Percentiles rank a stretch among this genome's conserved stretches.
Conservation (phyloP, 2,797 vertebrate genomes). For the Sebastes matsubarae region DNA sequence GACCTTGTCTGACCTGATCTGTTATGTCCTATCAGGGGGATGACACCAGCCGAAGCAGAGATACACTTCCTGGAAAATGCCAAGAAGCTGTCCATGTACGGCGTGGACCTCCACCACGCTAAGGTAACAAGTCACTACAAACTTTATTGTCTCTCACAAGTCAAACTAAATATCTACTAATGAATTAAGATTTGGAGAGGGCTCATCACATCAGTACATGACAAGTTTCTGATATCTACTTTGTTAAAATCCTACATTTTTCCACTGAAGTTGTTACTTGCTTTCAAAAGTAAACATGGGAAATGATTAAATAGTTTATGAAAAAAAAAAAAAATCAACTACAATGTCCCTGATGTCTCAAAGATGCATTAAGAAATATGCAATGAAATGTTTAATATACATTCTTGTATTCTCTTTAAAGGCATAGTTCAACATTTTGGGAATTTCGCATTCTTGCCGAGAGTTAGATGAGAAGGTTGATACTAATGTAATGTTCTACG, state of each 20-base stretch:
- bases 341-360: no score
- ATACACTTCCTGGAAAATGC: constrained; percentile 98
- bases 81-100: constrained; percentile 99
- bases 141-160: background rate
- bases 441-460: background rate
- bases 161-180: background rate
- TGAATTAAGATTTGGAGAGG: background rate
- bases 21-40: constrained; percentile 83
- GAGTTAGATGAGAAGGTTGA: background rate
- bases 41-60: constrained; percentile 98
- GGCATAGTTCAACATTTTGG: background rate
- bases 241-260: background rate
- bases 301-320: background rate
- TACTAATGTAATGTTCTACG: background rate
- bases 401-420: background rate
- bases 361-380: background rate
- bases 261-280: background rate
- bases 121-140: constrained; percentile 84
- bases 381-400: background rate
- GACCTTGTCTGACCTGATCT: background rate
- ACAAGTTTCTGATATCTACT: background rate
- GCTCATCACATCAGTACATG: background rate
- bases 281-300: background rate
- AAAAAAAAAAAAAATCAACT: background rate
- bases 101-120: constrained; percentile 97